phyloP scores from a whole-genome alignment of 1,140 invertebrate species.

The Drosophila dunni region DNA sequence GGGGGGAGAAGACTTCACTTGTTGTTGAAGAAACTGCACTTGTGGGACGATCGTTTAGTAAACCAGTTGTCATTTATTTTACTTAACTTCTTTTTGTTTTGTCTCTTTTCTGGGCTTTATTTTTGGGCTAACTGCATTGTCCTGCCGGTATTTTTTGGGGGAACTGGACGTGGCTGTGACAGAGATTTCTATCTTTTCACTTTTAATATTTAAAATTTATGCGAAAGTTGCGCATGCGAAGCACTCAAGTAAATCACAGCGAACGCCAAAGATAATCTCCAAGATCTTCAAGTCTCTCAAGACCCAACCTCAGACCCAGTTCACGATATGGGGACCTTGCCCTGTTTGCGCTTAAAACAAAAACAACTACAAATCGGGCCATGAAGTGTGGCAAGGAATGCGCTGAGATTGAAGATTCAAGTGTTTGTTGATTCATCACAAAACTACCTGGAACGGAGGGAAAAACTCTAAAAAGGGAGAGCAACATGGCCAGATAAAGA shows the following conservation, averaged over 20 bases:
- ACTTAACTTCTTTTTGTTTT: background rate
- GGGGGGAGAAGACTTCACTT: background rate
- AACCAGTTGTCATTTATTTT: constrained; percentile 30
- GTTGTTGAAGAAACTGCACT: constrained; percentile 30
- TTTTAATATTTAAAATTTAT: constrained; percentile 74
- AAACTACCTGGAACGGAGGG: background rate
- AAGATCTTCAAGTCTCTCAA: constrained; percentile 14
- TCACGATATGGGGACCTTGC: constrained; percentile 21
- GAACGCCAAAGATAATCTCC: constrained; percentile 69
- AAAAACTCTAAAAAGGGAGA: background rate
- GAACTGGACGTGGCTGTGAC: constrained; percentile 39
- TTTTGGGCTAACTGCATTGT: constrained; percentile 23
- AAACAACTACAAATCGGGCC: constrained; percentile 14
- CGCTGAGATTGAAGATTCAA: background rate
- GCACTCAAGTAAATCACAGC: constrained; percentile 60
- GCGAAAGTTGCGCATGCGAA: constrained; percentile 10
- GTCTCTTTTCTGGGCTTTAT: background rate
- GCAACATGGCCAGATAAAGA: background rate
- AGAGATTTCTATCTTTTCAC: constrained; percentile 69
- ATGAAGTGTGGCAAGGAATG: constrained; percentile 40
- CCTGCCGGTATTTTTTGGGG: constrained; percentile 14
- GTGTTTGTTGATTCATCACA: constrained; percentile 33
- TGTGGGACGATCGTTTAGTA: constrained; percentile 32
- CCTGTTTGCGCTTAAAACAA: constrained; percentile 14
- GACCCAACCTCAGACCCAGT: constrained; percentile 8